Percentiles rank a stretch among this genome's conserved stretches.
Evolutionary conservation across 2,888 invertebrate species (phyloP).

Genomic region (Apodemia hepburni): DNA sequence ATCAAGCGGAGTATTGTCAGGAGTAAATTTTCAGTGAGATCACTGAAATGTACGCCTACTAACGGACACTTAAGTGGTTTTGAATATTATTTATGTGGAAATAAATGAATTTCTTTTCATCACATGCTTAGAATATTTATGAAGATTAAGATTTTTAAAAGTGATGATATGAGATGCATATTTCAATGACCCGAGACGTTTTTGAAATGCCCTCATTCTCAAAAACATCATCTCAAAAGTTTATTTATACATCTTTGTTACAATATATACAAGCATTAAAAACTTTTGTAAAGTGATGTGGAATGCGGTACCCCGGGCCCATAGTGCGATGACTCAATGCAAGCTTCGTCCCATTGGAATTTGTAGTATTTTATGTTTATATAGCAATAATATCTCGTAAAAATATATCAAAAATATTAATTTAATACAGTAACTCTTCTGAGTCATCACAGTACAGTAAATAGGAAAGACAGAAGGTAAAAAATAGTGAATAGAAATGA

Average conservation of each 20-base stretch:
- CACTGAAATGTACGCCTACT: neutral
- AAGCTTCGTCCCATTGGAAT: conserved; percentile 73
- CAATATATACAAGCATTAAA: neutral
- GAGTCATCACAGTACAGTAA: conserved; percentile 76
- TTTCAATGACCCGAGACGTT: conserved; percentile 16
- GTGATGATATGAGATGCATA: conserved; percentile 24
- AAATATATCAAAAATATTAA: conserved; percentile 37
- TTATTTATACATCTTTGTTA: neutral
- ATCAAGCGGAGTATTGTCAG: neutral
- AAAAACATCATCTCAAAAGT: conserved; percentile 1
- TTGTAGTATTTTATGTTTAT: conserved; percentile 29
- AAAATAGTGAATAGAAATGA: conserved; percentile 50
- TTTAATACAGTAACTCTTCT: conserved; percentile 51
- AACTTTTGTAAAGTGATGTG: neutral
- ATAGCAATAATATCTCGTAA: conserved; percentile 31
- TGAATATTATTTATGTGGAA: conserved; percentile 17
- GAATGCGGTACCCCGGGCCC: conserved; percentile 51
- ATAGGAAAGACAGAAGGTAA: conserved; percentile 45
- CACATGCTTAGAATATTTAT: neutral
- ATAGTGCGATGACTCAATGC: conserved; percentile 81
- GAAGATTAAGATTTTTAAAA: neutral
- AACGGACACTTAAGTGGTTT: neutral
- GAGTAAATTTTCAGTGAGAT: neutral
- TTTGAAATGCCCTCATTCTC: neutral
- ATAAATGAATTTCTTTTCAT: conserved; percentile 11